Conservation (phyloP, 92 coral and sea anemone genomes). For the Epizoanthus scotinus region DNA sequence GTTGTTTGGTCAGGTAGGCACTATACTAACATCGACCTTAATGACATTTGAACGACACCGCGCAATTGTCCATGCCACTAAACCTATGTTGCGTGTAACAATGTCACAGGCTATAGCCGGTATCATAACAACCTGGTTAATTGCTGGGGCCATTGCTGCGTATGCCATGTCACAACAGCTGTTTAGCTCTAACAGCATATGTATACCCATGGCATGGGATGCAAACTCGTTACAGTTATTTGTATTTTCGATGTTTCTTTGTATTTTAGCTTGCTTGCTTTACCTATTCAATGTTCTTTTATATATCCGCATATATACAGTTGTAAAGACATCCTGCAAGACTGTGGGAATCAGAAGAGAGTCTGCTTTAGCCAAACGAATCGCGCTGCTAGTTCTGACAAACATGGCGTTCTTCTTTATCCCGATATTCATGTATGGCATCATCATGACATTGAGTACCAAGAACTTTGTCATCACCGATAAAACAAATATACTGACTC, state of each 20-base stretch:
- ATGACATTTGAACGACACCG: conserved; percentile 39
- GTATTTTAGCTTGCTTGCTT: not conserved
- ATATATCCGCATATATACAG: conserved; percentile 17
- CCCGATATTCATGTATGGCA: conserved; percentile 7
- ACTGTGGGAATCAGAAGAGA: conserved; percentile 27
- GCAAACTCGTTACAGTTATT: not conserved
- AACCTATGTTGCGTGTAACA: conserved; percentile 11
- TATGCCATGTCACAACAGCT: conserved; percentile 8
- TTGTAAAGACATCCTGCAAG: conserved; percentile 23
- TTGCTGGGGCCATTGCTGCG: not conserved
- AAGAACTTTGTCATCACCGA: not conserved
- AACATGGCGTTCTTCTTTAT: conserved; percentile 26
- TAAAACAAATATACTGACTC: not conserved
- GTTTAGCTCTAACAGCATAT: conserved; percentile 15
- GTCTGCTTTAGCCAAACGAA: conserved; percentile 4
- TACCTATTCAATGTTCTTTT: conserved; percentile 6
- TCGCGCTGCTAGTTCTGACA: conserved; percentile 22
- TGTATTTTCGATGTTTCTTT: conserved; percentile 21
- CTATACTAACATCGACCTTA: conserved; percentile 3
- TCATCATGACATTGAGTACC: not conserved
- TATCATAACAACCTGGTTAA: conserved; percentile 6
- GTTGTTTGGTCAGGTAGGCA: conserved; percentile 30
- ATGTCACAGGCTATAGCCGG: not conserved
- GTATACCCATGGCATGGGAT: conserved; percentile 16
- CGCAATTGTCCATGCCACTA: conserved; percentile 22